A percentile compares a stretch with the other conserved stretches of the same genome.
These are phyloP conservation scores for Pipistrellus pygmaeus DNA, from an alignment of 2,797 vertebrate species.

Conservation along the genomic window DNA sequence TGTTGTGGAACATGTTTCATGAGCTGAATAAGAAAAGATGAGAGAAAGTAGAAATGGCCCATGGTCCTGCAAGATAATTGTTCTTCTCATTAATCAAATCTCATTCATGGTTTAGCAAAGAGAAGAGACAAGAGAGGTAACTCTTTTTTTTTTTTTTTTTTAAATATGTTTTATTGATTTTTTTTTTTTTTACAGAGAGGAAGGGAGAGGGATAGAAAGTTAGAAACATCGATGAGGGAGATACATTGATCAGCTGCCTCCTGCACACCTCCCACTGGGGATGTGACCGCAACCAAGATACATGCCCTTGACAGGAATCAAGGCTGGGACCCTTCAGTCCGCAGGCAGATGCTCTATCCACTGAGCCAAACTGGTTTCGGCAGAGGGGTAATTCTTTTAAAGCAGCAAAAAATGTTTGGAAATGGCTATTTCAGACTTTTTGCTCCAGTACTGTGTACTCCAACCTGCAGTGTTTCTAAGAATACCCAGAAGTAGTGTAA, in stretches of 20 bases:
- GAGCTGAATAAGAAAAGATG: neutral
- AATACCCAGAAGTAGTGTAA: neutral
- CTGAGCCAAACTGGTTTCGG: too few species aligned
- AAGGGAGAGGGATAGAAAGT: too few species aligned
- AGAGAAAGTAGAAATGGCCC: neutral
- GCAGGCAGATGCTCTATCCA: too few species aligned
- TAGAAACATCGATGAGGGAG: too few species aligned
- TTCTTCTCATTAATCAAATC: neutral
- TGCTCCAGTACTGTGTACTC: neutral
- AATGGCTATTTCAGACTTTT: neutral
- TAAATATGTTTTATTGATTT: neutral
- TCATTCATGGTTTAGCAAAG: neutral
- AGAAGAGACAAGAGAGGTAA: neutral
- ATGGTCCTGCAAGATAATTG: neutral
- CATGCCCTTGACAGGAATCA: too few species aligned
- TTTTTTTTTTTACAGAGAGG: too few species aligned
- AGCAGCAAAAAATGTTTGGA: neutral
- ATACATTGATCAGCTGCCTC: too few species aligned
- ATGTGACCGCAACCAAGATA: too few species aligned
- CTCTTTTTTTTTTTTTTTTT: neutral
- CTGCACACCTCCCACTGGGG: too few species aligned
- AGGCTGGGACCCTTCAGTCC: too few species aligned
- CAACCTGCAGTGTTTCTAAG: neutral
- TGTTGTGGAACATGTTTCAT: neutral
- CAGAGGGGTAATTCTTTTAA: neutral